phyloP scores from a whole-genome alignment of 2,797 vertebrate species.

The Tapirus indicus region DNA sequence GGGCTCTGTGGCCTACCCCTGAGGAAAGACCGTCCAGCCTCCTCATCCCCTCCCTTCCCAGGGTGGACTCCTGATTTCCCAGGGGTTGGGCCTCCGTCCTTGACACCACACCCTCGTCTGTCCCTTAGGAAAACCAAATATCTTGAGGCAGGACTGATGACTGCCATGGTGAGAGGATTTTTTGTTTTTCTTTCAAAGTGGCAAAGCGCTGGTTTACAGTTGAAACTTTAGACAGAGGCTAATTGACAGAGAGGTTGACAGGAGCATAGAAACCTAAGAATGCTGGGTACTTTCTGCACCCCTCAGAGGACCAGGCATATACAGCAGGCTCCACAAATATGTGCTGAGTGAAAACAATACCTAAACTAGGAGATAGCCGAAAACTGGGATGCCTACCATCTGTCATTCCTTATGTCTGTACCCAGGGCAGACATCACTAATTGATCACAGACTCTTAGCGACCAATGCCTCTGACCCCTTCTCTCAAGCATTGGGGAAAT shows the following conservation, averaged over 20 bases:
- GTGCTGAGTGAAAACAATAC: background rate
- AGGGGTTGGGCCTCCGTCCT: background rate
- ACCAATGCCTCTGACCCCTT: background rate
- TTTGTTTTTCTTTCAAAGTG: background rate
- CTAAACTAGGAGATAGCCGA: background rate
- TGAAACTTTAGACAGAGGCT: background rate
- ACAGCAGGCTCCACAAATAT: background rate
- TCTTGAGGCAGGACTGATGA: background rate
- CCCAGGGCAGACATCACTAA: conserved; percentile 1
- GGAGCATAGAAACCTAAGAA: background rate
- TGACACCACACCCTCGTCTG: background rate
- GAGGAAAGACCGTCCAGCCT: background rate
- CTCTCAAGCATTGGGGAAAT: background rate
- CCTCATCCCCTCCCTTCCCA: background rate
- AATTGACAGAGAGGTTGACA: background rate
- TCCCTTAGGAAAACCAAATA: conserved; percentile 8
- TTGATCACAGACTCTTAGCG: background rate
- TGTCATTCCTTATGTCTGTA: background rate
- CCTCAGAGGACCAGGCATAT: background rate
- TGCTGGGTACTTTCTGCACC: background rate
- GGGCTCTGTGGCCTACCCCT: background rate
- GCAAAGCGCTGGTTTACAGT: conserved; percentile 1
- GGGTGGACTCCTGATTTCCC: background rate
- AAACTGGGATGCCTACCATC: background rate
- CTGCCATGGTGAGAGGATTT: background rate